Base-by-base conservation (phyloP, 2,888 invertebrate species). In the Rhagophthalmus giganteus region DNA sequence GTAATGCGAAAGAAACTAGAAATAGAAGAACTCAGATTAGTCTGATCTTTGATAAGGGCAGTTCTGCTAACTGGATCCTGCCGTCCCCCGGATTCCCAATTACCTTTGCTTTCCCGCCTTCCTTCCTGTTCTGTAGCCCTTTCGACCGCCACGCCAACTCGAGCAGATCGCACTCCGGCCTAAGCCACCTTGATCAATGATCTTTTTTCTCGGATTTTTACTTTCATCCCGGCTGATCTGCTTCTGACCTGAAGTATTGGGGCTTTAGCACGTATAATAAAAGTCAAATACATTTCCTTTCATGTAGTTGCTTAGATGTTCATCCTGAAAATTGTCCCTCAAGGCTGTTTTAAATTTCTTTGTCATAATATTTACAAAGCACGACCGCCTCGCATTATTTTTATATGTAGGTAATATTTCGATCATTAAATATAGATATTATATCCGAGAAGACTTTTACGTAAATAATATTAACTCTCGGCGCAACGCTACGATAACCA, bases 1-100 rank as follows among this genome's bases (percentile, higher is more conserved):
- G 58, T 66, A 68, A 68, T 61, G 62, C 60, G 62, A 65, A 66
- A 67, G 67, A 68, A 69, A 69, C 66, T 68, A 68, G 66, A 68
- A 69, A 70, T 69, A 67, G 69, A 68, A 65, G 65, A 68, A 67
- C 61, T 69, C 66, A 67, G 70, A 71, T 71, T 71, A 71, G 70
- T 63, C 63, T 63, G 69, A 70, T 69, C 63, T 61, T 57, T 64
- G 70, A 69, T 69, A 69, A 68, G 66, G 63, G 62, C 58, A 59
- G 59, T 57, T 54, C 55, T 53, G 44, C 60, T 58, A 61, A 61
- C 59, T 55, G 59, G 50, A 49, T 42, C 54, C 53, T 51, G 35
- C 50, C 48, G 44, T 45, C 44, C 53, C 54, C 55, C 44, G 51
- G 57, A 56, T 59, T 54, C 57, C 59, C 63, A 63, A 63, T 63